These are phyloP conservation scores for Pollicipes pollicipes DNA, from an alignment of 1,140 invertebrate genomes.

Conservation along the genomic window DNA sequence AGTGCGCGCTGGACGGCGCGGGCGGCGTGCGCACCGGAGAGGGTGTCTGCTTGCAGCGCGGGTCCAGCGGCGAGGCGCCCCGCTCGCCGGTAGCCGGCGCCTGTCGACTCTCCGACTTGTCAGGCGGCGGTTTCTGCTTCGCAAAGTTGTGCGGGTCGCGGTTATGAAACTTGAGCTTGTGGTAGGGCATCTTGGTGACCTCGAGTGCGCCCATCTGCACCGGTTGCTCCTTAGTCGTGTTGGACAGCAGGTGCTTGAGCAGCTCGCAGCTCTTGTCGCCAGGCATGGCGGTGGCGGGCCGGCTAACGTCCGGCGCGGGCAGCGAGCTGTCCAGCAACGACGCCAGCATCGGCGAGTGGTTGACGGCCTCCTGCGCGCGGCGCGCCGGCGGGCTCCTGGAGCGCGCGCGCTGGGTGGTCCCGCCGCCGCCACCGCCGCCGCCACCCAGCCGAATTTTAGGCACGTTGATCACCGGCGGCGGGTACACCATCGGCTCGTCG, in stretches of 20 bases:
- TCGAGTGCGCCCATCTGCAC: neutral
- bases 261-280: neutral
- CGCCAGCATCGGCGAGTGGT: neutral
- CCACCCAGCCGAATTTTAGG: neutral
- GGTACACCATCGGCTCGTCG: neutral
- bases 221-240: neutral
- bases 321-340: neutral
- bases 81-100: neutral
- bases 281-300: neutral
- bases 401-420: too few species aligned
- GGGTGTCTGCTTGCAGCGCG: neutral
- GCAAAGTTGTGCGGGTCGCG: neutral
- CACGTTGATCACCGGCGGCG: neutral
- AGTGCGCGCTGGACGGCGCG: neutral
- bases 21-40: neutral
- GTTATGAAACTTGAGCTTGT: neutral
- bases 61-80: neutral
- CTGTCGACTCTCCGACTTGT: neutral
- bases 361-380: neutral
- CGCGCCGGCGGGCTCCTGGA: too few species aligned
- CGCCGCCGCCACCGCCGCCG: too few species aligned
- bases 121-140: too few species aligned
- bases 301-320: too few species aligned
- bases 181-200: neutral
- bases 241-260: neutral